Base-by-base conservation (phyloP, 64 coral and sea anemone genomes). In the Hydrozoanthus tunicans region DNA sequence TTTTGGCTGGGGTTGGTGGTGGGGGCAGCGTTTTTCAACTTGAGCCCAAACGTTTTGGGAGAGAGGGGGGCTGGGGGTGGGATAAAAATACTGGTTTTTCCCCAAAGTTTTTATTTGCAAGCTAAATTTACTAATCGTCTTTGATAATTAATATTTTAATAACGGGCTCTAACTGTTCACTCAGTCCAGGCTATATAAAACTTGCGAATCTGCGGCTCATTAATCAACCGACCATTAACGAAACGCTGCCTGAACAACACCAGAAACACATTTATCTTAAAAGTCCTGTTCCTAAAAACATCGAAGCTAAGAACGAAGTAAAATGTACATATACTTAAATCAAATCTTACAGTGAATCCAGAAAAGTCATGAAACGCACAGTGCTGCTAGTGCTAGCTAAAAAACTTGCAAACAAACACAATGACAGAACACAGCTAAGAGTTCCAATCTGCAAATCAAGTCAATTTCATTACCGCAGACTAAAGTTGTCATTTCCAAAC, bases 291-390 rank as follows among this genome's bases (percentile, higher is more conserved):
- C 13, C 55, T 25, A 79, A 79, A 58, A 79, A 79, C 77, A 58
- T 55, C 58, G 77, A 79, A 79, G 56, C 77, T 79, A 58, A 51
- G 55, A 79, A 79, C 77, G 77, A 79, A 79, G 58, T 59, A 58
- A 59, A 79, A 79, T 79, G 77, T 79, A 79, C 77, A 79, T 58
- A 79, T 79, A 79, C 77, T 79, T 79, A 78, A 43, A 43, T 43
- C 32, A 43, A 43, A 43, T 43, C 32, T 43, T 43, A 43, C 32
- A 43, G 32, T 43, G 76, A 78, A 78, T n/a, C 77, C 77, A 77
- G 51, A 77, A 77, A 51, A 59, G 55, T 59, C 77, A 59, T 79
- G 77, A 59, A 79, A 59, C 58, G 52, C 15, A 79, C 56, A 79
- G 77, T 79, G 54, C 77, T 79, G 55, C 10, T 3, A 58, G 77